Base-by-base conservation (phyloP, 2,888 invertebrate genomes). In the Pharmacophagus antenor region DNA sequence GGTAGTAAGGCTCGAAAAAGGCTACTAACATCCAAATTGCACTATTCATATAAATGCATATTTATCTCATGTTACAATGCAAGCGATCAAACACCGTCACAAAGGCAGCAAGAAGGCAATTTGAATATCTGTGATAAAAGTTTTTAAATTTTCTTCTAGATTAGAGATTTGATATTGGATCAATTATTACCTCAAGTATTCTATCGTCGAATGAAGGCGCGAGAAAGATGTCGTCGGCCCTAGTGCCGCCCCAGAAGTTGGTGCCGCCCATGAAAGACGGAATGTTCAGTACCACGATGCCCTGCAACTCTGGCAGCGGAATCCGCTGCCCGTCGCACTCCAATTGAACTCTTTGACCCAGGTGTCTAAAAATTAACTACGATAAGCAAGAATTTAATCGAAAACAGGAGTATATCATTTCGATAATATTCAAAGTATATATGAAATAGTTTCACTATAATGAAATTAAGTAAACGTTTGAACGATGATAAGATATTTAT, bases 241-340 rank as follows among this genome's bases (percentile, higher is more conserved):
- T 95, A 2, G 95, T 95, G 5, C 97, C 97, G 54, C 99, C 99
- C 99, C 99, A 99, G 84, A 99, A 99, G 85, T 99, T 99, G 27
- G 98, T 98, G 49, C 99, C 99, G 5, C 99, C 99, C 95, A 98
- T 98, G 84, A 99, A 99, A 73, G 98, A 98, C 64, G 76, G 90
- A 82, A 99, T 99, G 88, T 99, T 99, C 21, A 99, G 91, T 37
- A 99, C 96, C 22, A 99, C 99, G 73, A 99, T 98, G 44, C 98
- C 99, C 85, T 99, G 99, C 25, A 99, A 89, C 64, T 98, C 97
- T 0, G 99, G 99, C 44, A 99, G 88, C 0, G 98, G 98, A 70
- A 99, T 98, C 66, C 97, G 92, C 77, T 97, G 97, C 0, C 99
- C 99, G 79, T 99, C 99, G 79, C 99, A 99, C 84, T 99, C 99